Percentiles rank a stretch among this genome's conserved stretches.
Conservation (phyloP, 2,113 vertebrate genomes). For the Psephotus haematonotus region DNA sequence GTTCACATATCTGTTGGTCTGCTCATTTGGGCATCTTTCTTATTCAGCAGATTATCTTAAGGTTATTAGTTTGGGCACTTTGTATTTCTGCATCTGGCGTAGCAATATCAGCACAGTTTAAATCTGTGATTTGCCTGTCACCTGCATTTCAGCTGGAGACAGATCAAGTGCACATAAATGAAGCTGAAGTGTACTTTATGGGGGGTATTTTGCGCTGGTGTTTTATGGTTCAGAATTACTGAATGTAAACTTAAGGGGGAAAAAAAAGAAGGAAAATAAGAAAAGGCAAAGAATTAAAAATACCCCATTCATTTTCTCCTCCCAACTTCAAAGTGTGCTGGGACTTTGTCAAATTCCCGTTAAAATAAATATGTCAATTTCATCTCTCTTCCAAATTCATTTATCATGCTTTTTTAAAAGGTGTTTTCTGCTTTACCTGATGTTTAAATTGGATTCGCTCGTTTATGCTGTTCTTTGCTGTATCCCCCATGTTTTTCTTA, state of each 20-base stretch:
- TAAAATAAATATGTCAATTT: slow-evolving; percentile 82
- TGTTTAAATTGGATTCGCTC: slow-evolving; percentile 94
- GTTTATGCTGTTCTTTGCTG: slow-evolving; percentile 93
- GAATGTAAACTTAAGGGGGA: slow-evolving; percentile 69
- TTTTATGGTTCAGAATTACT: slow-evolving; percentile 76
- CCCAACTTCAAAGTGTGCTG: slow-evolving; percentile 71
- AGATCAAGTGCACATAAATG: slow-evolving; percentile 77
- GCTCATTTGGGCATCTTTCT: slow-evolving; percentile 67
- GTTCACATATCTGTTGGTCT: slow-evolving; percentile 26
- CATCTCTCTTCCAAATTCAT: slow-evolving; percentile 80
- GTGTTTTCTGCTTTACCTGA: slow-evolving; percentile 87
- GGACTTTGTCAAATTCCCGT: slow-evolving; percentile 83
- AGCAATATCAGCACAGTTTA: slow-evolving; percentile 63
- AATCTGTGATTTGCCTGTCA: slow-evolving; percentile 75
- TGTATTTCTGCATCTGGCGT: slow-evolving; percentile 68
- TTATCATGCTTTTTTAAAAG: slow-evolving; percentile 87
- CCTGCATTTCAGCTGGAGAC: slow-evolving; percentile 72
- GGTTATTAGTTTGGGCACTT: slow-evolving; percentile 72
- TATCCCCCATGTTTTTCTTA: slow-evolving; percentile 98
- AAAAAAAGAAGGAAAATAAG: slow-evolving; percentile 44
- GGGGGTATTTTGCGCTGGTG: slow-evolving; percentile 51
- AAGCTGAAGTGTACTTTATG: slow-evolving; percentile 73
- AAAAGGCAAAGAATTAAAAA: slow-evolving; percentile 58
- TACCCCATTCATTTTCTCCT: slow-evolving; percentile 53
- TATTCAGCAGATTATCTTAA: slow-evolving; percentile 74